These are phyloP conservation scores for Drosophila pseudoananassae DNA, from an alignment of 1,140 invertebrate species.

Conservation along the genomic window DNA sequence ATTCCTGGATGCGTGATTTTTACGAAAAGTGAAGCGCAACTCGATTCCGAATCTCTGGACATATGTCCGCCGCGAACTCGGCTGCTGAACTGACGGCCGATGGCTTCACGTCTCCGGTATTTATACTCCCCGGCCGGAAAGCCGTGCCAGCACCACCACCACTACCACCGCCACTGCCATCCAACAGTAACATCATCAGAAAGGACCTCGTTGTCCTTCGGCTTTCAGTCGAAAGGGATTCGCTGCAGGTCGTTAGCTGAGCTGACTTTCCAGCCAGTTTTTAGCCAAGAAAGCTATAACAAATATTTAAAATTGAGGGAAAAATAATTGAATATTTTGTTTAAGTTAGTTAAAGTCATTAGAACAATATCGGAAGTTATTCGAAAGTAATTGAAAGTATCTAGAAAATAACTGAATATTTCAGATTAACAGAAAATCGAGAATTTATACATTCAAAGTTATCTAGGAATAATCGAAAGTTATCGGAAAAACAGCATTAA, in stretches of 20 bases:
- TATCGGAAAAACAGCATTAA: no score
- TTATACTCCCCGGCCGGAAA: constrained; percentile 50
- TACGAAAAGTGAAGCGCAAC: not conserved
- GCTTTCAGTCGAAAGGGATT: constrained; percentile 6
- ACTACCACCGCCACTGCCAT: not conserved
- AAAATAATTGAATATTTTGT: no score
- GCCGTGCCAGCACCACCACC: constrained; percentile 1
- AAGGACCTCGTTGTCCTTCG: constrained; percentile 5
- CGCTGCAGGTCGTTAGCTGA: not conserved
- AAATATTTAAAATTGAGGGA: no score
- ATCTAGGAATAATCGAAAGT: no score
- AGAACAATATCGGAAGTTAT: no score
- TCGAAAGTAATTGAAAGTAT: no score
- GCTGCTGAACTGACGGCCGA: constrained; percentile 69
- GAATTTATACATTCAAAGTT: no score
- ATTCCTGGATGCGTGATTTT: not conserved
- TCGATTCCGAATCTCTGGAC: constrained; percentile 7
- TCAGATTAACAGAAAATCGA: no score
- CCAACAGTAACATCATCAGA: not conserved
- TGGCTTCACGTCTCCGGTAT: constrained; percentile 64
- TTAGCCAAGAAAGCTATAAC: not conserved
- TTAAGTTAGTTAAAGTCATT: no score
- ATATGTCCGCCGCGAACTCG: constrained; percentile 67
- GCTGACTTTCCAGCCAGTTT: not conserved
- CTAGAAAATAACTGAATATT: no score